Evolutionary conservation across 2,888 invertebrate species (phyloP).

Genomic region (Rhogogaster chlorosoma): DNA sequence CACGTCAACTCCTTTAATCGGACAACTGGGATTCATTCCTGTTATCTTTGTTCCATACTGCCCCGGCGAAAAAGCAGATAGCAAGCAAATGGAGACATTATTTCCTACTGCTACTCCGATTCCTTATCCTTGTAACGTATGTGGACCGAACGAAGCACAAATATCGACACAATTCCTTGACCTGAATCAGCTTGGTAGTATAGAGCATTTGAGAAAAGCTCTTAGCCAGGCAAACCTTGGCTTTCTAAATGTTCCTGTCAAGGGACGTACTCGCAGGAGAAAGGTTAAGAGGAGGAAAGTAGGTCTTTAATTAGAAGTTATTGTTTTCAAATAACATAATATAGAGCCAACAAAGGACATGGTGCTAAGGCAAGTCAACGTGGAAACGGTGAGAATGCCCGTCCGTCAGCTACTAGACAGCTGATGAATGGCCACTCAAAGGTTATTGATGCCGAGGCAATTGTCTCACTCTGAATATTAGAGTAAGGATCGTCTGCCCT

Average conservation of each 20-base stretch:
- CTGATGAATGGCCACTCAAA: constrained; percentile 60
- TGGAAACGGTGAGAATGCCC: constrained; percentile 54
- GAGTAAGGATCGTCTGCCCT: neutral
- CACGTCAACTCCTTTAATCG: constrained; percentile 66
- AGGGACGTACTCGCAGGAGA: constrained; percentile 54
- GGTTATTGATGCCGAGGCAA: constrained; percentile 34
- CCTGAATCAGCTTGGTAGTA: constrained; percentile 63
- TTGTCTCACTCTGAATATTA: constrained; percentile 9
- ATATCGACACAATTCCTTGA: constrained; percentile 60
- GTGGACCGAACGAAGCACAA: constrained; percentile 74
- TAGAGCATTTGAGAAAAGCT: constrained; percentile 64
- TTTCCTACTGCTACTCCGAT: constrained; percentile 83
- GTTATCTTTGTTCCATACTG: constrained; percentile 86
- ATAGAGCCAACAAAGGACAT: neutral
- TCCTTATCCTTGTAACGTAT: constrained; percentile 83
- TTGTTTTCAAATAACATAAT: neutral
- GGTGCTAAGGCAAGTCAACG: constrained; percentile 7
- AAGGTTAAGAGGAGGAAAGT: constrained; percentile 59
- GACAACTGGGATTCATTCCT: constrained; percentile 83
- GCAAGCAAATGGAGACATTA: constrained; percentile 78
- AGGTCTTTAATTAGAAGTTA: constrained; percentile 36
- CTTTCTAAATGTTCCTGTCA: constrained; percentile 69
- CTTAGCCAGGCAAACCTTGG: constrained; percentile 68
- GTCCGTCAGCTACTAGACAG: constrained; percentile 65
- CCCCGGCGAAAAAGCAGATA: constrained; percentile 78